Base-by-base conservation (phyloP, 2,797 vertebrate genomes). In the Helicolenus hilgendorfi region DNA sequence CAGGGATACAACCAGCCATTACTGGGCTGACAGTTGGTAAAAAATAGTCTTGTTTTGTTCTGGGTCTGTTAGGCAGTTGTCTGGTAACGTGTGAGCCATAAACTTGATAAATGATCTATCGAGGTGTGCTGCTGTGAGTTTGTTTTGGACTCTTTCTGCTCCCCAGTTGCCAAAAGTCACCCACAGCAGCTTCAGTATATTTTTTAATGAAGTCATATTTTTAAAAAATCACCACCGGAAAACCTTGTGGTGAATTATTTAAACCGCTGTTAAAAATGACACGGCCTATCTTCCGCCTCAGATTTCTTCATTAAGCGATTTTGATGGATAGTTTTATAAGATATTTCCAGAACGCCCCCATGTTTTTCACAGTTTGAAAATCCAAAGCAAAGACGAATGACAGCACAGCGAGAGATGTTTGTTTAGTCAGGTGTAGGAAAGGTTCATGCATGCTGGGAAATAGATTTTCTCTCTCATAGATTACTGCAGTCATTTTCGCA, bases 171-270 rank as follows among this genome's bases (percentile, higher is more conserved):
- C 53, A 69, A 70, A 79, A 73, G 63, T 80, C 85, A 85, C 79
- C 79, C 59, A 38, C 62, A 77, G 79, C 55, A n/a, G 68, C 68
- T 53, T 69, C 56, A 8, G 26, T 77, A 65, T 82, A 84, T 84
- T 72, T 72, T 59, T 81, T 79, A 76, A 89, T 78, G 73, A 87
- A 86, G 79, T 56, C 73, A 13, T 64, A 20, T 67, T 71, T 79
- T 77, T 36, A 55, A 18, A 31, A 72, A 84, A 67, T 72, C 71
- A 59, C 45, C 67, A 24, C 41, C 5, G 11, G 74, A 70, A 59
- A 72, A 41, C 58, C 15, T 56, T 4, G 36, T 59, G 31, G 59
- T 89, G 7, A 85, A 87, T 85, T 53, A 87, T 89, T 85, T 20
- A 79, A 83, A 36, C 5, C 33, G 13, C 69, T 59, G 26, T 63